A percentile compares a stretch with the other conserved stretches of the same genome.
These are phyloP conservation scores for Iguana delicatissima DNA, from an alignment of 2,797 vertebrate genomes.

Conservation along the genomic window DNA sequence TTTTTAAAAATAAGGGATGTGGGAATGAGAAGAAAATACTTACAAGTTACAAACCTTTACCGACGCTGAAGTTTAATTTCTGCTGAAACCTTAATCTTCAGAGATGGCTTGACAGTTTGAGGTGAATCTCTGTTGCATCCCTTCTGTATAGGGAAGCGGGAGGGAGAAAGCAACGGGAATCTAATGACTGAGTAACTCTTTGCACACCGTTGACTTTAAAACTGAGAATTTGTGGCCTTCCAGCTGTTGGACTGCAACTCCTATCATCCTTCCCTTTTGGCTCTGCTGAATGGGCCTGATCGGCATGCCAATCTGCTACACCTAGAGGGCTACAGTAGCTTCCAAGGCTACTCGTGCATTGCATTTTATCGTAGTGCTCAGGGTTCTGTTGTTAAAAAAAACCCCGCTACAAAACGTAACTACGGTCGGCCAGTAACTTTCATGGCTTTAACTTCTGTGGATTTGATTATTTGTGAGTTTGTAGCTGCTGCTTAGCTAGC, in stretches of 20 bases:
- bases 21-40: not conserved
- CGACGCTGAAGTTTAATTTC: not conserved
- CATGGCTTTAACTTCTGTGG: too few relatives aligned
- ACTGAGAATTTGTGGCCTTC: not conserved
- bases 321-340: too few relatives aligned
- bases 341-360: too few relatives aligned
- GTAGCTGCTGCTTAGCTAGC: too few relatives aligned
- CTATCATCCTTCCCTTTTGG: too few relatives aligned
- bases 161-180: not conserved
- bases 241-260: too few relatives aligned
- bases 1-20: not conserved
- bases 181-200: not conserved
- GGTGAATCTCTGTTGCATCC: not conserved
- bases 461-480: too few relatives aligned
- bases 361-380: not conserved
- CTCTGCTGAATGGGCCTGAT: not conserved
- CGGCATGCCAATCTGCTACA: not conserved
- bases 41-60: not conserved
- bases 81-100: not conserved
- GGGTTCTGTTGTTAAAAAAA: not conserved
- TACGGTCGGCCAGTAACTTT: too few relatives aligned
- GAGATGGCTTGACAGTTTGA: constrained; percentile 22
- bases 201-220: not conserved
- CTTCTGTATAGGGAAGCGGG: too few relatives aligned
- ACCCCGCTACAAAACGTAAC: not conserved